A percentile compares a stretch with the other conserved stretches of the same genome.
phyloP scores from a whole-genome alignment of 2,888 invertebrate genomes.

The Drosophila melanocephala region DNA sequence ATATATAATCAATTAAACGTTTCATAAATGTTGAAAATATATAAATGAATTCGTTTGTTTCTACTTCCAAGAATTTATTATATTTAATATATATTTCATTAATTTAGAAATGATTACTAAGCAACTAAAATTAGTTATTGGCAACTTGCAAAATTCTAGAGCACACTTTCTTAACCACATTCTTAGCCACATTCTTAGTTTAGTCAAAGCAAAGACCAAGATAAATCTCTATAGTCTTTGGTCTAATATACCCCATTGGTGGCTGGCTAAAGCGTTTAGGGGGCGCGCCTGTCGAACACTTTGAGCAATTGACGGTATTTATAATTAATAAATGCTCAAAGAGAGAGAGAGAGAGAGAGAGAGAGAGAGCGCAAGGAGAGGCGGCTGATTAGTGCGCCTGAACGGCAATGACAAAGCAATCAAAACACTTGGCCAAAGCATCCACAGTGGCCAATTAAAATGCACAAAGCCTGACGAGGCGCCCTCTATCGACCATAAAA shows the following conservation, averaged over 20 bases:
- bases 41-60: not conserved
- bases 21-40: not conserved
- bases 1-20: not conserved
- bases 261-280: constrained; percentile 17
- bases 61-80: not conserved
- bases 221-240: not conserved
- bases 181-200: not conserved
- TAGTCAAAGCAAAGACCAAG: not conserved
- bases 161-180: not conserved
- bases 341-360: no score
- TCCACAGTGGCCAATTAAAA: constrained; percentile 74
- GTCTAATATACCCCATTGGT: constrained; percentile 12
- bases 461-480: constrained; percentile 70
- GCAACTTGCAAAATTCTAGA: not conserved
- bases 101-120: not conserved
- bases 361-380: constrained; percentile 7
- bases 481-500: constrained; percentile 69
- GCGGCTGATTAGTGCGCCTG: constrained; percentile 63
- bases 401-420: constrained; percentile 75
- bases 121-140: not conserved
- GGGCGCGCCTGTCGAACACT: constrained; percentile 58
- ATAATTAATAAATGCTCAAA: constrained; percentile 73
- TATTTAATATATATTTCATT: not conserved
- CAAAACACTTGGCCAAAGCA: constrained; percentile 71
- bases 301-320: constrained; percentile 75